These are phyloP conservation scores for Callorhinus ursinus DNA, from an alignment of 2,113 vertebrate genomes.

Conservation along the genomic window DNA sequence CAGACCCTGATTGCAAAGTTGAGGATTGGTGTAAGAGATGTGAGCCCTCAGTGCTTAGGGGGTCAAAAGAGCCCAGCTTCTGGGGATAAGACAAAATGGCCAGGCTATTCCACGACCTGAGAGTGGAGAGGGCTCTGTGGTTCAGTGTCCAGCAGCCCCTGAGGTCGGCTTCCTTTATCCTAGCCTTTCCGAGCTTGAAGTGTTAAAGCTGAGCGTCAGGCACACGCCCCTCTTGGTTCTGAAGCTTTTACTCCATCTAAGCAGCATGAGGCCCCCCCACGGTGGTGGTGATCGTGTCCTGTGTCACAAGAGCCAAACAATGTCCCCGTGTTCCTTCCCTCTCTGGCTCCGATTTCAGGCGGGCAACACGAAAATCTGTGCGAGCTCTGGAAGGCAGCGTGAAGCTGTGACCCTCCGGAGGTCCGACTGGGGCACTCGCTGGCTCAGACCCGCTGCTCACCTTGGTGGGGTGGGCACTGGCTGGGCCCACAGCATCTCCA, in stretches of 20 bases:
- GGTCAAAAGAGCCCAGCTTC: background rate
- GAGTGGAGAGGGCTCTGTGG: background rate
- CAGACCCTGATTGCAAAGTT: background rate
- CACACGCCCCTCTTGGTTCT: background rate
- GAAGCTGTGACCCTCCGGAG: background rate
- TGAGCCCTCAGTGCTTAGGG: background rate
- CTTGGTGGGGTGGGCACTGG: fast-evolving
- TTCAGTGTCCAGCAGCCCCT: background rate
- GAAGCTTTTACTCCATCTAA: background rate
- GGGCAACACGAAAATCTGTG: background rate
- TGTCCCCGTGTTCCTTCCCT: background rate
- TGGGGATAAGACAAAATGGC: background rate
- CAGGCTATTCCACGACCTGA: background rate
- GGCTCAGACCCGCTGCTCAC: background rate
- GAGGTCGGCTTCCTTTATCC: background rate
- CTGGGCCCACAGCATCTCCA: background rate
- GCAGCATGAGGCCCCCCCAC: background rate
- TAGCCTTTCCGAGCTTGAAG: background rate
- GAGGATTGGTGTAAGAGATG: background rate
- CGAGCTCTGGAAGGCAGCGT: background rate
- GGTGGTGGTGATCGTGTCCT: background rate
- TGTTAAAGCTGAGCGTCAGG: background rate
- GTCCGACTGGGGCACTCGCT: fast-evolving
- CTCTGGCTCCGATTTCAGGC: background rate
- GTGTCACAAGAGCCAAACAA: background rate